phyloP scores from a whole-genome alignment of 1,140 invertebrate genomes.

The Varroa destructor region DNA sequence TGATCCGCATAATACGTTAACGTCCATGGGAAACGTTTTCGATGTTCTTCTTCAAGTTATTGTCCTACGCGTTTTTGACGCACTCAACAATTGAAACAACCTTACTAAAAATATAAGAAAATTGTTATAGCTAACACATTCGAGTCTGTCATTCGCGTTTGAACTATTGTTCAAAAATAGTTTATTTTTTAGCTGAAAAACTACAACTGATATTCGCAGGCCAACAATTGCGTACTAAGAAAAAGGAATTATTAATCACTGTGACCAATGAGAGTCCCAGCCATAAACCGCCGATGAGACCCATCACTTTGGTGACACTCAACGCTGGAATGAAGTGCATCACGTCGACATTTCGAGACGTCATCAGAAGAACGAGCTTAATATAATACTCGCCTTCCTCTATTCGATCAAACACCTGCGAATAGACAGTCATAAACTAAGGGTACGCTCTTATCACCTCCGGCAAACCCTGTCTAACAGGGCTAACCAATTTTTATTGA shows the following conservation, averaged over 20 bases:
- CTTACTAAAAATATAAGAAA: too few relatives aligned
- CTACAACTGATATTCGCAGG: too few relatives aligned
- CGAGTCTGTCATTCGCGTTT: neutral
- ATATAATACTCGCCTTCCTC: conserved; percentile 24
- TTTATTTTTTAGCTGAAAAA: neutral
- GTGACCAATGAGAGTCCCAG: conserved; percentile 9
- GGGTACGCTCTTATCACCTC: too few relatives aligned
- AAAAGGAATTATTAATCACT: neutral
- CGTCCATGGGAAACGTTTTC: too few relatives aligned
- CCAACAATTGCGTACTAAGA: neutral
- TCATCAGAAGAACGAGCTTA: conserved; percentile 20
- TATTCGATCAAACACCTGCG: neutral
- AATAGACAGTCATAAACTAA: too few relatives aligned
- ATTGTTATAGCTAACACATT: too few relatives aligned
- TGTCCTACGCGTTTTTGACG: too few relatives aligned
- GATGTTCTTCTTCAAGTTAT: too few relatives aligned
- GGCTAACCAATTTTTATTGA: too few relatives aligned
- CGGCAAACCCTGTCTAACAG: too few relatives aligned
- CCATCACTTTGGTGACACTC: conserved; percentile 20
- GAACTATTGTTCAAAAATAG: neutral
- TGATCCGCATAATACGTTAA: too few relatives aligned
- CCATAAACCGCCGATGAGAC: conserved; percentile 8
- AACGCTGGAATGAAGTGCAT: conserved; percentile 24
- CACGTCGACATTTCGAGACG: conserved; percentile 22
- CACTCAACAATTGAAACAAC: too few relatives aligned